Evolutionary conservation across 2,113 vertebrate species (phyloP), one percentile per base, ranked within the genome.

Genomic region (Dromaius novaehollandiae): DNA sequence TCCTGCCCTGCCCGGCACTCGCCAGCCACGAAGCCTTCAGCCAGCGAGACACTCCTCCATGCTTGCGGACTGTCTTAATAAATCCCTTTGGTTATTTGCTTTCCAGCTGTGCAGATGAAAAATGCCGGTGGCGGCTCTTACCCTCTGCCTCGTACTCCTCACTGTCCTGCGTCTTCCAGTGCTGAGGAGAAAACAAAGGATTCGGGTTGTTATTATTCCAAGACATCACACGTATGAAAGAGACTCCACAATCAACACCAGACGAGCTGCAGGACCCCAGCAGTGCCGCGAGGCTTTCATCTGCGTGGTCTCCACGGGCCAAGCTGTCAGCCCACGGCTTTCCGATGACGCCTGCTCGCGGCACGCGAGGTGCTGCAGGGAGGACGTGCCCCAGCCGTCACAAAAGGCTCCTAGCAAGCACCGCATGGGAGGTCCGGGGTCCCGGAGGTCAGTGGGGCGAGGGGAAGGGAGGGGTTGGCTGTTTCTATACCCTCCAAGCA

Each of bases 121-220:
- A 13, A 28, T 20, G 24, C 70, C 22, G 36, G 26, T 40, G 50
- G 20, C 11, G 13, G 73, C 71, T 90, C 97, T 95, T 97, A 99
- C 99, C 99, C 98, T 99, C 99, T 0, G 99, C 99, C 96, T 99
- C 99, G 16, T 99, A 99, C 87, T 99, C 99, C 93, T 99, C 99
- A 14, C 98, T 97, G 95, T 70, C 97, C 7, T 94, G 97, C 0
- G 98, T 90, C 83, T 99, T 98, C 99, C 99, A 99, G 96, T 93
- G 98, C 99, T 99, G 96, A 19, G 76, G 81, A 94, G 46, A 89
- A 88, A 89, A 95, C 94, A 60, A 92, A 84, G 86, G 58, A 34
- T 42, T 32, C 50, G 1, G 48, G 70, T 95, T 81, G 81, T 58
- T 55, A 46, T 81, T 18, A 0, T 2, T 63, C 81, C 42, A 61